A percentile compares a stretch with the other conserved stretches of the same genome.
Evolutionary conservation across 2,113 vertebrate genomes (phyloP).

Genomic region (Passerina amoena): DNA sequence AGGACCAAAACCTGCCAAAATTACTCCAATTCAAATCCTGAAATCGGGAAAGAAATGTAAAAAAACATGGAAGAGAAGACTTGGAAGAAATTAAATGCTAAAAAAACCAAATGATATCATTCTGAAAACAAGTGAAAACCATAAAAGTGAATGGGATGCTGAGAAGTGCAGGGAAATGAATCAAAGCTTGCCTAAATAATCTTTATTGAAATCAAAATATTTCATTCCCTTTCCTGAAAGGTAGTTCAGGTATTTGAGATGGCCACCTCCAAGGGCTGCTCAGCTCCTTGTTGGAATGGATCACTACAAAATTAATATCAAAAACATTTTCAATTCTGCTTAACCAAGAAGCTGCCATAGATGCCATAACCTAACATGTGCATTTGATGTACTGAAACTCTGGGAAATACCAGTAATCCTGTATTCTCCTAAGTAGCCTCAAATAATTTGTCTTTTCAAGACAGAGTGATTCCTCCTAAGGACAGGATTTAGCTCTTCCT

Average conservation of each 20-base stretch:
- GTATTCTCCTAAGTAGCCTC: neutral
- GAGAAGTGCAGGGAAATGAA: neutral
- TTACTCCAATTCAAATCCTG: neutral
- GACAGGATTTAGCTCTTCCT: neutral
- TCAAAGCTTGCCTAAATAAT: neutral
- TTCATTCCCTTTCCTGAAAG: neutral
- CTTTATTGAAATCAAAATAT: neutral
- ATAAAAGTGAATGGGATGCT: neutral
- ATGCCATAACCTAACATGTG: neutral
- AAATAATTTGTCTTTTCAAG: neutral
- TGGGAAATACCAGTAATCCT: neutral
- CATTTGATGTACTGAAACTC: neutral
- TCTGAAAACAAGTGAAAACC: neutral
- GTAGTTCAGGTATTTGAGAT: neutral
- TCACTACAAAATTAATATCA: neutral
- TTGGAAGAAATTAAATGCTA: neutral
- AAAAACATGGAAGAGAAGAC: accelerated
- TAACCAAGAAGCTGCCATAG: neutral
- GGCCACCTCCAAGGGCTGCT: accelerated
- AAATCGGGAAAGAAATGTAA: neutral
- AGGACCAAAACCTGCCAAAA: neutral
- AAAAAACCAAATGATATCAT: neutral
- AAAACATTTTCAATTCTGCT: neutral
- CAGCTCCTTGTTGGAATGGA: neutral
- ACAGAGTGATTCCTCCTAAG: neutral